Evolutionary conservation across 2,888 invertebrate genomes (phyloP), one percentile per base, ranked within the genome.

Genomic region (Dyspetes luteomarginatus): DNA sequence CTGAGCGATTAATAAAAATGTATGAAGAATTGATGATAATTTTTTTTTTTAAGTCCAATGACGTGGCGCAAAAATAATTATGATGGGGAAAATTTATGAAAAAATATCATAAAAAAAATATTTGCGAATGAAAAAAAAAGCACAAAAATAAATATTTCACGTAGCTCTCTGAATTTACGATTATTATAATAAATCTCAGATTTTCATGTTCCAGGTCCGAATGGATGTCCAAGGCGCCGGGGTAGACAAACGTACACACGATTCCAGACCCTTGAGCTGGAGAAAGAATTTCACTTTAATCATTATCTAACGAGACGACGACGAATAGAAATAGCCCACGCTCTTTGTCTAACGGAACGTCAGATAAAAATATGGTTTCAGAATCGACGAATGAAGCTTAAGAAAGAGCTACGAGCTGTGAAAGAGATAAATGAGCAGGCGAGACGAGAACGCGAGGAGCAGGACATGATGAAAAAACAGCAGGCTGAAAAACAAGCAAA

Each of bases 311-410:
- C 98, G 88, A 95, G 99, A 92, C 95, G 98, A 92, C 96, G 98
- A 93, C 95, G 98, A 93, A 98, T 98, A 93, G 98, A 99, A 93
- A 98, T 98, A 88, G 98, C 98, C 56, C 98, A 98, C 93, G 97
- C 98, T 74, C 95, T 99, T 80, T 98, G 98, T 93, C 95, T 98
- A 89, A 98, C 98, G 88, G 98, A 98, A 93, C 94, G 98, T 90
- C 98, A 98, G 94, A 98, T 98, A 91, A 98, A 98, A 94, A 98
- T 98, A 92, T 97, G 97, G 97, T 98, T 98, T 94, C 98, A 98
- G 93, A 98, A 98, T 92, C 95, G 98, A 86, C 95, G 98, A 90
- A 98, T 98, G 98, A 98, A 98, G 92, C 94, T 98, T 93, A 98
- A 98, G 94, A 98, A 98, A 91, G 98, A 98, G 92, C 93, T 98